Conservation (phyloP, 1,140 invertebrate species). For the Solen grandis region DNA sequence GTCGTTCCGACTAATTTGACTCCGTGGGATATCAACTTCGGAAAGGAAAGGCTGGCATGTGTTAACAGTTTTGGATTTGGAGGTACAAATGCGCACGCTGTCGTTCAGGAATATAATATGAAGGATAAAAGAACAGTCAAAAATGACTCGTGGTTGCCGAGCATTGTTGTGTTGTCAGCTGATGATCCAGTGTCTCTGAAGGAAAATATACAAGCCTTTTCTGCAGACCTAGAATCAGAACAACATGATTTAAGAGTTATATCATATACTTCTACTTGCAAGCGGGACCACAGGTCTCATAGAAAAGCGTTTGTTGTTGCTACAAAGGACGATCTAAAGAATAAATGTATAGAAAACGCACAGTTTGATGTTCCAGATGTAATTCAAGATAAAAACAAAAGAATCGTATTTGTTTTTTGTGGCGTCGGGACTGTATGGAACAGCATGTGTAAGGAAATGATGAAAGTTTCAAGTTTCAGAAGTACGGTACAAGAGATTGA, state of each 20-base stretch:
- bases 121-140: not conserved
- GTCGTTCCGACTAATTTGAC: slow-evolving; percentile 28
- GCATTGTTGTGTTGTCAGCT: slow-evolving; percentile 12
- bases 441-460: slow-evolving; percentile 61
- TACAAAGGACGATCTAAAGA: slow-evolving; percentile 34
- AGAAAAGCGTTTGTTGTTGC: not conserved
- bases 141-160: not conserved
- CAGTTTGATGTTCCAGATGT: no score
- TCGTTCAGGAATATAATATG: slow-evolving; percentile 28
- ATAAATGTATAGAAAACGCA: slow-evolving; percentile 23
- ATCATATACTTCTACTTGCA: slow-evolving; percentile 61
- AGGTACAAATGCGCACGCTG: slow-evolving; percentile 65
- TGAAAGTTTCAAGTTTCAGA: slow-evolving; percentile 40
- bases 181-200: not conserved
- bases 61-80: slow-evolving; percentile 69
- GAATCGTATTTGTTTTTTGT: slow-evolving; percentile 64
- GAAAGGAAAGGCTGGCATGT: slow-evolving; percentile 42
- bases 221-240: not conserved
- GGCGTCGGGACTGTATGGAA: slow-evolving; percentile 62
- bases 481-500: slow-evolving; percentile 58
- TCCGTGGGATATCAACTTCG: slow-evolving; percentile 4
- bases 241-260: slow-evolving; percentile 43
- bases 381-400: no score
- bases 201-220: not conserved
- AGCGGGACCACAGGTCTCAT: slow-evolving; percentile 2